Conservation (phyloP, 2,113 vertebrate species). For the Salvator merianae region DNA sequence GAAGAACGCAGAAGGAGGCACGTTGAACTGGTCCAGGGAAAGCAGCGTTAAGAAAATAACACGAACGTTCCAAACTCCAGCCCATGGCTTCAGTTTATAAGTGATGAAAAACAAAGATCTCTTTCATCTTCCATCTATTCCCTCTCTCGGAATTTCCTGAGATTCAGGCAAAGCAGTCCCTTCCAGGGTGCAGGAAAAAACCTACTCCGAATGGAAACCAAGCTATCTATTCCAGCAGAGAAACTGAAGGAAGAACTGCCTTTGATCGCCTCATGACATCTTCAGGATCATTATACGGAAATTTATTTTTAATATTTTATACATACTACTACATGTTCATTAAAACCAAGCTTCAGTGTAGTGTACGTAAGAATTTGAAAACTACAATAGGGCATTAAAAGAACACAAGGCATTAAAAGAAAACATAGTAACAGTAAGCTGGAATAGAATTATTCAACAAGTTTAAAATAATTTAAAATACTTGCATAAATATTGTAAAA, state of each 20-base stretch:
- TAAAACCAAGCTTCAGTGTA: neutral
- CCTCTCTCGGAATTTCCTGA: neutral
- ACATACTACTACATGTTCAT: neutral
- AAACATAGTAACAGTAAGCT: neutral
- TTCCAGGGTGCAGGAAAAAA: neutral
- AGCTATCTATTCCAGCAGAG: slow-evolving; percentile 14
- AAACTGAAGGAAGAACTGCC: neutral
- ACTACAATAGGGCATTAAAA: neutral
- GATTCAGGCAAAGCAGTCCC: neutral
- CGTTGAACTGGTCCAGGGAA: slow-evolving; percentile 27
- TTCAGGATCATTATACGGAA: neutral
- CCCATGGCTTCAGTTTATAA: slow-evolving; percentile 19
- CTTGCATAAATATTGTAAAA: neutral
- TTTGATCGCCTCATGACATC: neutral
- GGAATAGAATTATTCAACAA: neutral
- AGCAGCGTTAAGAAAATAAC: slow-evolving; percentile 38
- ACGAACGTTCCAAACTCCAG: slow-evolving; percentile 46
- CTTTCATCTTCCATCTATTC: slow-evolving; percentile 8
- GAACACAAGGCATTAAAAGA: neutral
- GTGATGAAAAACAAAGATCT: neutral
- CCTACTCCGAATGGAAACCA: neutral
- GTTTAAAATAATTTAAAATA: neutral
- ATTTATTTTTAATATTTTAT: neutral
- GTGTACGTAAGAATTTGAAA: neutral
- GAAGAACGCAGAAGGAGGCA: slow-evolving; percentile 12